Evolutionary conservation across 2,888 invertebrate genomes (phyloP).

Genomic region (Chloromyia formosa): DNA sequence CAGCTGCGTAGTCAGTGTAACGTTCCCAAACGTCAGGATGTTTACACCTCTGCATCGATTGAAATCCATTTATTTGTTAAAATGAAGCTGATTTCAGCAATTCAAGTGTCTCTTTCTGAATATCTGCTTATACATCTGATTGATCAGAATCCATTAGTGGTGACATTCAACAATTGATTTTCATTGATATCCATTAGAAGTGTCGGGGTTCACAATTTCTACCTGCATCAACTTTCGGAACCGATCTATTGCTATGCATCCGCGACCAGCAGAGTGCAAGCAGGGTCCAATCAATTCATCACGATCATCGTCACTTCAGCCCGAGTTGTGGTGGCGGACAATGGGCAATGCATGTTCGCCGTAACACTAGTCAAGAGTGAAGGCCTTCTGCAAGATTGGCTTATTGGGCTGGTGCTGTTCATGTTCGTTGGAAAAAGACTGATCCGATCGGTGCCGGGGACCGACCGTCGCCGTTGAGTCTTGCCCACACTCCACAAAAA

Average conservation of each 20-base stretch:
- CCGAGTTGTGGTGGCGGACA: neutral
- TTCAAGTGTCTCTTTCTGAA: too few species aligned
- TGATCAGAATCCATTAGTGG: too few species aligned
- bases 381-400: constrained; percentile 25
- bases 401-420: constrained; percentile 14
- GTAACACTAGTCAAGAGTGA: constrained; percentile 25
- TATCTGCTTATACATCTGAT: too few species aligned
- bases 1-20: too few species aligned
- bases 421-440: too few species aligned
- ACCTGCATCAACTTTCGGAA: neutral
- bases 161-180: too few species aligned
- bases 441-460: neutral
- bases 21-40: too few species aligned
- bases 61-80: too few species aligned
- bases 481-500: constrained; percentile 11
- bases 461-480: constrained; percentile 2
- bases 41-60: too few species aligned
- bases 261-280: neutral
- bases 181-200: too few species aligned
- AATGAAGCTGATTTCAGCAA: too few species aligned
- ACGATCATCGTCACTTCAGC: constrained; percentile 10
- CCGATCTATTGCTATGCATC: neutral
- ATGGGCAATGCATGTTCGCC: neutral
- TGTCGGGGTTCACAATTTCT: too few species aligned
- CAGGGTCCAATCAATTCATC: constrained; percentile 21